A percentile compares a stretch with the other conserved stretches of the same genome.
phyloP scores from a whole-genome alignment of 2,888 invertebrate genomes.

The Allacma fusca region DNA sequence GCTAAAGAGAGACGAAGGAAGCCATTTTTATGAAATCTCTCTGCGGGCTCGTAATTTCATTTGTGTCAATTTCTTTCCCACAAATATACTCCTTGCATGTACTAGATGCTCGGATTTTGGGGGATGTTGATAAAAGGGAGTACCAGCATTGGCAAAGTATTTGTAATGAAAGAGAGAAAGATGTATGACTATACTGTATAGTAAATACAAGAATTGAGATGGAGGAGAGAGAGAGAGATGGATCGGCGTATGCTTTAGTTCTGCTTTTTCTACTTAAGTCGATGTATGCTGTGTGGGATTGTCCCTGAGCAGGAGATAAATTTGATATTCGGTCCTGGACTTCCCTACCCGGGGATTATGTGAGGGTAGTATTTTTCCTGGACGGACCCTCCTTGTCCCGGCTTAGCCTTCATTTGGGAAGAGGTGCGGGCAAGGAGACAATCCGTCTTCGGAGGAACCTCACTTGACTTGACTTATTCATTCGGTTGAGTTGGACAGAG shows the following conservation, averaged over 20 bases:
- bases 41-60: constrained; percentile 48
- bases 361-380: neutral
- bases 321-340: too few relatives aligned
- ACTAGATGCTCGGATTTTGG: neutral
- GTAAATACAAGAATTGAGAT: too few relatives aligned
- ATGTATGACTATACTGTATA: too few relatives aligned
- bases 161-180: neutral
- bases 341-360: neutral
- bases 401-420: neutral
- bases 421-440: constrained; percentile 21
- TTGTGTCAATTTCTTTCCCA: constrained; percentile 47
- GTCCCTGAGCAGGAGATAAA: too few relatives aligned
- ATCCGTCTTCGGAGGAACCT: constrained; percentile 22
- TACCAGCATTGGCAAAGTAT: neutral
- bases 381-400: too few relatives aligned
- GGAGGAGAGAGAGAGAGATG: constrained; percentile 5
- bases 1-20: constrained; percentile 22
- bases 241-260: too few relatives aligned
- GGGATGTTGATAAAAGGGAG: too few relatives aligned
- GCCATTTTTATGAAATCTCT: constrained; percentile 40
- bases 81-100: constrained; percentile 14
- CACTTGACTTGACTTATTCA: constrained; percentile 7
- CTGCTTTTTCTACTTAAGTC: too few relatives aligned
- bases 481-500: constrained; percentile 22
- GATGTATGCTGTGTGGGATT: too few relatives aligned